Base-by-base conservation (phyloP, 2,888 invertebrate species). In the Galerucella nymphaeae region DNA sequence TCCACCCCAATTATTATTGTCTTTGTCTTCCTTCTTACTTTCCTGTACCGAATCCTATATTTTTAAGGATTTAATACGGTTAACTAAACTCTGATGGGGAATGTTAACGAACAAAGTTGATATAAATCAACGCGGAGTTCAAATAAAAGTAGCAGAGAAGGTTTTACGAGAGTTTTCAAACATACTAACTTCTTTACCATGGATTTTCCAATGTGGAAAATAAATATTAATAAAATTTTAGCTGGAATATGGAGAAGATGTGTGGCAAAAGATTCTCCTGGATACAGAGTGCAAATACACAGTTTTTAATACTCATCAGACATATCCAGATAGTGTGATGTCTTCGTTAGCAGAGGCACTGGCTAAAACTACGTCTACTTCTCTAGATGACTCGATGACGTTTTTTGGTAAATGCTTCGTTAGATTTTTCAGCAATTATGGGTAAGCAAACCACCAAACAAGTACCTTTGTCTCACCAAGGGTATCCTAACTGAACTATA, bases 341-440 rank as follows among this genome's bases (percentile, higher is more conserved):
- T 90, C 92, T 0, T 90, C 93, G 63, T 87, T 97, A 66, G 96
- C 96, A 0, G 88, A 89, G n/a, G 93, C 94, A 1, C 88, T 95
- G 73, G 92, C 94, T 0, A 85, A 87, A 14, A 87, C 91, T 59
- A 90, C 90, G 2, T 88, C 89, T 5, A 87, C 89, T 72, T 90
- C 93, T 0, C 90, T 92, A 58, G 94, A 96, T 78, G 91, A 91
- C 80, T 94, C 93, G 78, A 94, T 97, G 94, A 90, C 91, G 78
- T 96, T 94, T 86, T 97, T 97, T 81, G 97, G 97, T 5, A 90
- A 92, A 82, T 96, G 96, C 82, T 97, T 97, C 82, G 96, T 97
- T 5, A 89, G 94, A 72, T 97, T 94, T 87, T 96, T 96, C 86
- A 94, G 93, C 83, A 94, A 94, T 85, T 94, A 95, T 80, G 96